phyloP scores from a whole-genome alignment of 2,888 invertebrate genomes.

The Eupithecia pulchellata region DNA sequence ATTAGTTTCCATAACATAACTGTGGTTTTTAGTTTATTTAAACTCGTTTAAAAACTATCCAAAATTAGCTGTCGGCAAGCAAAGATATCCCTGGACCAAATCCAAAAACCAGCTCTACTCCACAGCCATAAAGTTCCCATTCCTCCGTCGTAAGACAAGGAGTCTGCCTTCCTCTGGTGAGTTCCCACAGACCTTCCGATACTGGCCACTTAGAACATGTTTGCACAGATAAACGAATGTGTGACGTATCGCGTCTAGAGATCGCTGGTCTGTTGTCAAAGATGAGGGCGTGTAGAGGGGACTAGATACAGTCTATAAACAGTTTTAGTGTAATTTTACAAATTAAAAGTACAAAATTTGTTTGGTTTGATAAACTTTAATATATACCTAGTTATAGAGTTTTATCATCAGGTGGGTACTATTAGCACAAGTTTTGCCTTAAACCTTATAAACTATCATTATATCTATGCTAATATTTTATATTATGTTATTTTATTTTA shows the following conservation, averaged over 20 bases:
- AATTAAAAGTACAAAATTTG: too few relatives aligned
- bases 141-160: neutral
- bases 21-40: too few relatives aligned
- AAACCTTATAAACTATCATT: too few relatives aligned
- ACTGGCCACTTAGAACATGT: constrained; percentile 53
- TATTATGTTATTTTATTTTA: too few relatives aligned
- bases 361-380: too few relatives aligned
- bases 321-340: too few relatives aligned
- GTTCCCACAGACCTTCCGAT: constrained; percentile 39
- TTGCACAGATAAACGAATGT: constrained; percentile 64
- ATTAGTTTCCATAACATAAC: too few relatives aligned
- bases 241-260: constrained; percentile 62
- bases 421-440: too few relatives aligned
- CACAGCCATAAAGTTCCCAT: neutral
- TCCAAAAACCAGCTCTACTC: neutral
- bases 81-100: neutral
- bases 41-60: neutral
- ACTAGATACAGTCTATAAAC: neutral
- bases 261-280: constrained; percentile 46
- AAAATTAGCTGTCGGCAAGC: neutral
- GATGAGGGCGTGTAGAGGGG: constrained; percentile 15
- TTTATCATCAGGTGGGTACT: too few relatives aligned
- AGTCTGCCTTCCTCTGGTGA: neutral
- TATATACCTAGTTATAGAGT: too few relatives aligned
- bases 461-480: too few relatives aligned